Evolutionary conservation across 2,113 vertebrate species (phyloP).

Genomic region (Electrona antarctica): DNA sequence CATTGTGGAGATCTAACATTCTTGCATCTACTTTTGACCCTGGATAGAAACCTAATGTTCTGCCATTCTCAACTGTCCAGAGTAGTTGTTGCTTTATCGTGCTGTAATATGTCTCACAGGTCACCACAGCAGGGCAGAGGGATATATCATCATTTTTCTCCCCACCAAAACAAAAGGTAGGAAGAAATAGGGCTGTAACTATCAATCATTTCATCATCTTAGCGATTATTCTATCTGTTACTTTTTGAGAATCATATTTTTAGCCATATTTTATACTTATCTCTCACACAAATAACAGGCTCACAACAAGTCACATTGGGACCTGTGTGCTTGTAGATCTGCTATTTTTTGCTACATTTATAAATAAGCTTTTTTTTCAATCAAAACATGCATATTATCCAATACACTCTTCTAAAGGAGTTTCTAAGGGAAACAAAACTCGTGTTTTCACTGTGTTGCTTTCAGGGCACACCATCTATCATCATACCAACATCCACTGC

Average conservation of each 20-base stretch:
- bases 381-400: not conserved
- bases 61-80: no score
- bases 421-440: not conserved
- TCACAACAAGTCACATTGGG: no score
- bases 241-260: no score
- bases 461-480: conserved; percentile 35
- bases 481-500: conserved; percentile 10
- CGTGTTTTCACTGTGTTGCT: conserved; percentile 1
- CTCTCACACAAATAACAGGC: no score
- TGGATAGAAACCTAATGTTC: no score
- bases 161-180: conserved; percentile 39
- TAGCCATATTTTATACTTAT: not conserved
- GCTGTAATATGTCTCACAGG: conserved; percentile 35
- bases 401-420: no score
- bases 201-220: not conserved
- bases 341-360: no score
- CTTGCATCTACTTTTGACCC: no score
- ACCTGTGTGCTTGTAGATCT: not conserved
- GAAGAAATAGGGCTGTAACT: conserved; percentile 9
- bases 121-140: conserved; percentile 32
- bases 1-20: no score
- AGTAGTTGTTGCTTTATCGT: conserved; percentile 4
- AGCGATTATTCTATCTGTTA: not conserved
- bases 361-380: no score
- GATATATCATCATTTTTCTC: conserved; percentile 66